A percentile compares a stretch with the other conserved stretches of the same genome.
These are phyloP conservation scores for Cuculus canorus DNA, from an alignment of 2,797 vertebrate species.

Conservation along the genomic window DNA sequence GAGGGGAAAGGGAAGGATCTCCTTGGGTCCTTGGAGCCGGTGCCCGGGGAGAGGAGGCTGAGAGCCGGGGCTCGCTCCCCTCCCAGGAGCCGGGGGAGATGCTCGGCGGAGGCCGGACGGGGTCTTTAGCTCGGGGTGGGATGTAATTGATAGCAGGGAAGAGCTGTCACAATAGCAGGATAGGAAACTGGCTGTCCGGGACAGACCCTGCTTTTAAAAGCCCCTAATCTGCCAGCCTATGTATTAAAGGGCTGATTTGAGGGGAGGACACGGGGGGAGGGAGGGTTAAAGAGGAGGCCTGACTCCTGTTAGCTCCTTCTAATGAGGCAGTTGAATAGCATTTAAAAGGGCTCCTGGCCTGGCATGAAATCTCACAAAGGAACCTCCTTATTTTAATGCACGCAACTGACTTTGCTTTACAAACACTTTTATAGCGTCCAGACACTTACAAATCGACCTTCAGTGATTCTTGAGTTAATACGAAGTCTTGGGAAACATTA, in stretches of 20 bases:
- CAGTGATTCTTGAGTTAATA: conserved; percentile 60
- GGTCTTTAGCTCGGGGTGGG: not conserved
- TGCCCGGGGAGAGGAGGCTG: too few species aligned
- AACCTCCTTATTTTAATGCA: conserved; percentile 65
- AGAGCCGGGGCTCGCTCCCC: not conserved
- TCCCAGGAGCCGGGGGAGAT: not conserved
- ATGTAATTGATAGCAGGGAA: conserved; percentile 42
- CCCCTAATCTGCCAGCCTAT: conserved; percentile 49
- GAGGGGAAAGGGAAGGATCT: too few species aligned
- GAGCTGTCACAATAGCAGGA: conserved; percentile 50
- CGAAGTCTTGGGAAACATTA: conserved; percentile 56
- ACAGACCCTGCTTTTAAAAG: conserved; percentile 43
- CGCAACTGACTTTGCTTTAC: conserved; percentile 55
- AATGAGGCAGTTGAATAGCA: conserved; percentile 57
- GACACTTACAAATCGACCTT: conserved; percentile 65
- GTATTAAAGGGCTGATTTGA: conserved; percentile 58
- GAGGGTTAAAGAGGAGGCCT: conserved; percentile 46
- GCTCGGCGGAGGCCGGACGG: not conserved
- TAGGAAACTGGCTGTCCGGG: conserved; percentile 34
- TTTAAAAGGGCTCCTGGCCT: conserved; percentile 67
- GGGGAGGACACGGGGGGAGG: not conserved
- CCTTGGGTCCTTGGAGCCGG: not conserved
- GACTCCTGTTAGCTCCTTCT: conserved; percentile 66
- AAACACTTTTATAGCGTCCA: conserved; percentile 64
- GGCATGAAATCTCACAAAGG: conserved; percentile 66